Base-by-base conservation (phyloP, 2,888 invertebrate genomes). In the Caenorhabditis sp. region DNA sequence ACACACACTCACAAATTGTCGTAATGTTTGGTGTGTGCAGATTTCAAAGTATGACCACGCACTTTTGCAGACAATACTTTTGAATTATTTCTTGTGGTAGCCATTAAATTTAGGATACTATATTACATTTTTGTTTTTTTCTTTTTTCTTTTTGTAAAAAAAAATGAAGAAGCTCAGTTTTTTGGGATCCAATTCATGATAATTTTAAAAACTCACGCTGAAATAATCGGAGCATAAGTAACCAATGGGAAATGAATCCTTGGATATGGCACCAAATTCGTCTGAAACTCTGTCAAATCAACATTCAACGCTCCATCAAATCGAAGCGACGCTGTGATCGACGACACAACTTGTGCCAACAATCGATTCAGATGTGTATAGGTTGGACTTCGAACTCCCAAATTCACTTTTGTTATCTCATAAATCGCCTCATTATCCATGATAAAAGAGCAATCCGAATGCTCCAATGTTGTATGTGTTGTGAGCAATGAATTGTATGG, bases 401-500 rank as follows among this genome's bases (percentile, higher is more conserved):
- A 90, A 84, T 93, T 93, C 73, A 92, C 91, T 72, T 93, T 91
- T 89, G 95, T 95, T 83, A 95, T 94, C 86, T 95, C 94, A 88
- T 94, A 94, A 84, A 95, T 90, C 49, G 95, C 95, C 61, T 84
- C 84, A 57, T 84, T 84, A 60, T 84, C 82, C 71, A 90, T 89
- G 89, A 95, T 95, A 91, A 96, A 96, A 59, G 95, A 95, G 89
- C 95, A 95, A 91, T 95, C 95, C 0, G 94, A 94, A 90, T 95
- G 95, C 89, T 95, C 95, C 69, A 91, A 83, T 70, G 95, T 95
- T 62, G 95, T 95, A 91, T 96, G 95, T 73, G 95, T 95, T 87
- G 95, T 95, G 87, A 95, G 84, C 50, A 96, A 95, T 0, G 95
- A 95, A 91, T 96, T 96, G 92, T 96, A 96, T 0, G 95, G 95